phyloP scores from a whole-genome alignment of 2,113 vertebrate genomes.

The Tauraco erythrolophus region DNA sequence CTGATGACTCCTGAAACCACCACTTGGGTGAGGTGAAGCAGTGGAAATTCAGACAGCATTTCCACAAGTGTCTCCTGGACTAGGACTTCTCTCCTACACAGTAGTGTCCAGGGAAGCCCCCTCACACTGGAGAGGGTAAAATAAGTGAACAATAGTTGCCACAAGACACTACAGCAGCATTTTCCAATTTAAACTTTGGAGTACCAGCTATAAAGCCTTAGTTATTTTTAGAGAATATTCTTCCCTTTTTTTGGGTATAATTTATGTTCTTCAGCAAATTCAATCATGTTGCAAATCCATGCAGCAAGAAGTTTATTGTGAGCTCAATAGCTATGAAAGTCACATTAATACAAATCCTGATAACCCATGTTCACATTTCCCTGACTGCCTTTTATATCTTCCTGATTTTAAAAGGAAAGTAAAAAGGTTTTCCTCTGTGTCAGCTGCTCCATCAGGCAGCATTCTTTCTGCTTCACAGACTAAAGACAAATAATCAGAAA shows the following conservation, averaged over 20 bases:
- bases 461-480: neutral
- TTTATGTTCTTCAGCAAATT: neutral
- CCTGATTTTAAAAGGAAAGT: neutral
- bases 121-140: neutral
- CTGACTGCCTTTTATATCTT: neutral
- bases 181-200: neutral
- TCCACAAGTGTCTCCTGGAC: neutral
- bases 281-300: neutral
- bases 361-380: neutral
- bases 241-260: neutral
- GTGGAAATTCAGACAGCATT: neutral
- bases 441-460: neutral
- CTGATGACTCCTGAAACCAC: neutral
- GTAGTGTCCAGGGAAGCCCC: neutral
- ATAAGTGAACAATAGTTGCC: neutral
- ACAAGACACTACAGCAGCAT: neutral
- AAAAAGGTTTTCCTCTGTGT: neutral
- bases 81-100: neutral
- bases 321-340: neutral
- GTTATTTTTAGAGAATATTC: neutral
- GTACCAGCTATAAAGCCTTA: neutral
- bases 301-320: neutral
- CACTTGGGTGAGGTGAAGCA: neutral
- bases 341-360: neutral
- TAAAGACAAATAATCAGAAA: neutral